Evolutionary conservation across 2,797 vertebrate species (phyloP).

Genomic region (Argya squamiceps): DNA sequence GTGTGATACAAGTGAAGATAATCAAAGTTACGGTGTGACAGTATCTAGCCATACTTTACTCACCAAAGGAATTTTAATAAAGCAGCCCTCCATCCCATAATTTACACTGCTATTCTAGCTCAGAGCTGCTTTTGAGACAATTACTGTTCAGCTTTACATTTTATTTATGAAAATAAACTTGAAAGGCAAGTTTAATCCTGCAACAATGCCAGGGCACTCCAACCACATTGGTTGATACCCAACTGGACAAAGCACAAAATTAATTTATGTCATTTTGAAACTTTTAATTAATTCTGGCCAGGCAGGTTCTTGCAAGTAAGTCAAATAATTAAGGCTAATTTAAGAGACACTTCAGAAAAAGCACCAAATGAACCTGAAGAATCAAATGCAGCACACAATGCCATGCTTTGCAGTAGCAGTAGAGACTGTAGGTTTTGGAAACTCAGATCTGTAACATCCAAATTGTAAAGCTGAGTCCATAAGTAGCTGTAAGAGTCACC

Average conservation of each 20-base stretch:
- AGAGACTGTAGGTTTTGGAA: neutral
- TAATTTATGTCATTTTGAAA: neutral
- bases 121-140: neutral
- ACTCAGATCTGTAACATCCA: neutral
- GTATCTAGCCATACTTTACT: neutral
- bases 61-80: neutral
- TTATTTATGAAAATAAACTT: slow-evolving; percentile 14
- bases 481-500: neutral
- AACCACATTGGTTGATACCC: neutral
- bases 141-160: neutral
- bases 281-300: slow-evolving; percentile 40
- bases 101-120: neutral
- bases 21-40: neutral
- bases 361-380: neutral
- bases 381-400: neutral
- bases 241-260: slow-evolving; percentile 37
- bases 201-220: neutral
- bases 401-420: neutral
- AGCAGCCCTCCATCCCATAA: neutral
- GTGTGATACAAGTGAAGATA: neutral
- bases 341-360: slow-evolving; percentile 5
- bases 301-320: slow-evolving; percentile 25
- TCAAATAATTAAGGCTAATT: slow-evolving; percentile 30
- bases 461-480: neutral
- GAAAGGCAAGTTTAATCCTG: slow-evolving; percentile 12